These are phyloP conservation scores for Eumerus sabulonum DNA, from an alignment of 2,888 invertebrate genomes.

Conservation along the genomic window DNA sequence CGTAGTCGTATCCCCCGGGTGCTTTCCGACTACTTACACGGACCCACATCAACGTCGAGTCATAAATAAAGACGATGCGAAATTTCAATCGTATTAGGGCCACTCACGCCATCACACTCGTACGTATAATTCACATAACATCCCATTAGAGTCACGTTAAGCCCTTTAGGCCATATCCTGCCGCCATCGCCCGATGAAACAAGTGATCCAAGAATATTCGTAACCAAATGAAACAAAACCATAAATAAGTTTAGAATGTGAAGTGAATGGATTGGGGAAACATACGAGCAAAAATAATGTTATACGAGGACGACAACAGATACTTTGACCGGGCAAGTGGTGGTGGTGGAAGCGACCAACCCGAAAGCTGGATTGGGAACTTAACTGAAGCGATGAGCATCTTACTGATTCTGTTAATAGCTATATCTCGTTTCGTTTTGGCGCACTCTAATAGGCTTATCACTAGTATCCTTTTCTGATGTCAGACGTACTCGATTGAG, in stretches of 20 bases:
- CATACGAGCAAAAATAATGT: neutral
- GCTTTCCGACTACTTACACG: constrained; percentile 13
- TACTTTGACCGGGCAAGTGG: constrained; percentile 40
- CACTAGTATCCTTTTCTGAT: constrained; percentile 39
- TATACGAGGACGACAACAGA: no score
- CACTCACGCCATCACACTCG: constrained; percentile 2
- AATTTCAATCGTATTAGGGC: constrained; percentile 49
- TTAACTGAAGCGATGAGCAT: no score
- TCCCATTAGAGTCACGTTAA: constrained; percentile 46
- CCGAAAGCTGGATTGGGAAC: neutral
- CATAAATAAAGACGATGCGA: constrained; percentile 44
- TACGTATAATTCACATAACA: constrained; percentile 38
- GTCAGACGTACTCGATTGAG: no score
- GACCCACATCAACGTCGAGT: constrained; percentile 37
- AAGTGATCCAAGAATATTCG: neutral
- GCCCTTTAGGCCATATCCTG: constrained; percentile 26
- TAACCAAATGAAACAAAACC: constrained; percentile 34
- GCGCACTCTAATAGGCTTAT: constrained; percentile 36
- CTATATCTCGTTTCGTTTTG: neutral
- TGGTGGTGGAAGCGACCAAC: constrained; percentile 9
- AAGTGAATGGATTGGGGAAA: no score
- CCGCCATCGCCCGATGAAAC: no score
- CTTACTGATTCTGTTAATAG: no score
- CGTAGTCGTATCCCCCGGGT: constrained; percentile 34
- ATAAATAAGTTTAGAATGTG: constrained; percentile 47